Evolutionary conservation across 2,888 invertebrate species (phyloP).

Genomic region (Tinea semifulvella): DNA sequence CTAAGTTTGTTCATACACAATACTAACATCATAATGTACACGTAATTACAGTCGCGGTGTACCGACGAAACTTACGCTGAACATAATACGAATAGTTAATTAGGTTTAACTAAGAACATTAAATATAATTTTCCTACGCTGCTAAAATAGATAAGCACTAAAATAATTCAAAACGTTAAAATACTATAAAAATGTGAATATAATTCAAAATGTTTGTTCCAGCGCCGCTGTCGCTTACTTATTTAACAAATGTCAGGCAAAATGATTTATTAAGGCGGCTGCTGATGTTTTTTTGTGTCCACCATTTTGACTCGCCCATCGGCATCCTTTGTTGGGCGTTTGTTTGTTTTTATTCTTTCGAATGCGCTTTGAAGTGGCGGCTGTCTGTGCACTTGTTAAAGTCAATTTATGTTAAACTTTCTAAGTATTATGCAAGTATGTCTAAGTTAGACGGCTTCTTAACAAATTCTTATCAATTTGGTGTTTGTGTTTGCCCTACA

Average conservation of each 20-base stretch:
- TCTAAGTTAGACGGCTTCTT: conserved; percentile 3
- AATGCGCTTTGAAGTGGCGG: conserved; percentile 10
- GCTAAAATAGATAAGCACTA: background rate
- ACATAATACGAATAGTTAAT: too few relatives aligned
- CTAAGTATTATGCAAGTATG: background rate
- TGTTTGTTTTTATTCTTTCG: conserved; percentile 2
- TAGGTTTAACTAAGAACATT: too few relatives aligned
- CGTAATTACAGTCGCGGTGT: too few relatives aligned
- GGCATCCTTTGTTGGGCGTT: conserved; percentile 10
- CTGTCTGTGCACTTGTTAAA: conserved; percentile 9
- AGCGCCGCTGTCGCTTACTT: conserved; percentile 9
- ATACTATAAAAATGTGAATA: background rate
- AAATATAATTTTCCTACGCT: too few relatives aligned
- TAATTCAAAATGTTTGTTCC: background rate
- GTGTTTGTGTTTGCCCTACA: too few relatives aligned
- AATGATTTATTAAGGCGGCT: conserved; percentile 11
- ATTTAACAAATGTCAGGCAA: conserved; percentile 10
- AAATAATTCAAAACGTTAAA: background rate
- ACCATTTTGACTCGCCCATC: background rate
- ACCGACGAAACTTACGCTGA: too few relatives aligned
- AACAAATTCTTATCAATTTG: conserved; percentile 1
- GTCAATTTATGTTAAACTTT: conserved; percentile 5
- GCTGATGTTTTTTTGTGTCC: background rate
- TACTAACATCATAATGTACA: too few relatives aligned
- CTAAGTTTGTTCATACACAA: too few relatives aligned